These are phyloP conservation scores for Anthophora plumipes DNA, from an alignment of 2,888 invertebrate genomes.

Conservation along the genomic window DNA sequence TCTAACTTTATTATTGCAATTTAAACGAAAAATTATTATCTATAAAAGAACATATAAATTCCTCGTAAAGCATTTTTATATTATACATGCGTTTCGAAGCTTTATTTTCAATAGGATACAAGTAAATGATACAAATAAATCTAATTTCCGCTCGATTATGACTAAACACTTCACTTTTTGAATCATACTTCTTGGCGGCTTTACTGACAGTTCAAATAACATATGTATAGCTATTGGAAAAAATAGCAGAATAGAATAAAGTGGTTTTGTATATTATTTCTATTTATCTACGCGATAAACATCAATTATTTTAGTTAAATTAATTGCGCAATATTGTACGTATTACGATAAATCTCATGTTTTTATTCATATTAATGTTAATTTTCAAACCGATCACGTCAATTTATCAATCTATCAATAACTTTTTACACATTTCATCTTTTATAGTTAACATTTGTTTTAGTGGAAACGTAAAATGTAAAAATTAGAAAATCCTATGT, in stretches of 20 bases:
- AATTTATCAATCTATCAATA: background rate
- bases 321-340: background rate
- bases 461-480: background rate
- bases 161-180: background rate
- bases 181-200: constrained; percentile 8
- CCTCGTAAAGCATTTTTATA: no score
- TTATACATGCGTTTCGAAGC: background rate
- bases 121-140: constrained; percentile 15
- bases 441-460: constrained; percentile 1
- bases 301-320: background rate
- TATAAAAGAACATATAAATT: background rate
- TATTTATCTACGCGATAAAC: background rate
- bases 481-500: background rate
- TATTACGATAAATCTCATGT: background rate
- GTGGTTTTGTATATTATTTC: background rate
- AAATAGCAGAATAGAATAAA: background rate
- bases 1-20: background rate
- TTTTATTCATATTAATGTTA: background rate
- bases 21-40: background rate
- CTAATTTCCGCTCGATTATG: background rate
- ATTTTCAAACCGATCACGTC: background rate
- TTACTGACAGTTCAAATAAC: constrained; percentile 16
- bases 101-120: background rate
- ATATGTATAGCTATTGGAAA: background rate
- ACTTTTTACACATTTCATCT: background rate